Evolutionary conservation across 2,797 vertebrate species (phyloP).

Genomic region (Eulemur rubriventer): DNA sequence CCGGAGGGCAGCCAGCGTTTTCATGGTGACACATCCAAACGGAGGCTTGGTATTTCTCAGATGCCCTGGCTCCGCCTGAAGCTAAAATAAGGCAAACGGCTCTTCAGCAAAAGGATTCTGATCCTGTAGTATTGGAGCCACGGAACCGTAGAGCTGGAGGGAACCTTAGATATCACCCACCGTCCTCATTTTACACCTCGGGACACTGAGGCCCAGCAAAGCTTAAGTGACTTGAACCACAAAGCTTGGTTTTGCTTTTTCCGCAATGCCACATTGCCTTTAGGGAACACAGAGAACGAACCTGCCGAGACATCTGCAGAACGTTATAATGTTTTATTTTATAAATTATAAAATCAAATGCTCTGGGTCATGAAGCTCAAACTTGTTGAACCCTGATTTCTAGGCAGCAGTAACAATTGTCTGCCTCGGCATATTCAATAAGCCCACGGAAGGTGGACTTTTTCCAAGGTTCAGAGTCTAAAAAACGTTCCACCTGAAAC

Average conservation of each 20-base stretch:
- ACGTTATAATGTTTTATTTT: background rate
- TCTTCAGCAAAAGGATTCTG: conserved; percentile 11
- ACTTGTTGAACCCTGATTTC: background rate
- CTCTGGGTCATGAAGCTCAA: background rate
- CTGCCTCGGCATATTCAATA: background rate
- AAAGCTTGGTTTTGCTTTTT: background rate
- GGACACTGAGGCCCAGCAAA: background rate
- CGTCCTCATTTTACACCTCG: background rate
- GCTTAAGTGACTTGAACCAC: background rate
- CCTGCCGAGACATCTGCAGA: background rate
- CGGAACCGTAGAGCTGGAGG: background rate
- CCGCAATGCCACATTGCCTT: background rate
- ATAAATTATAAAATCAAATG: background rate
- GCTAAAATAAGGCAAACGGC: background rate
- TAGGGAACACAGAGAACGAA: background rate
- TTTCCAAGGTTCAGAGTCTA: conserved; percentile 40
- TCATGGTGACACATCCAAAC: conserved; percentile 51
- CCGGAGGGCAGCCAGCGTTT: conserved; percentile 58
- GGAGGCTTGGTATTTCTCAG: conserved; percentile 50
- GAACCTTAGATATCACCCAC: background rate
- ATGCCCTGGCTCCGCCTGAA: conserved; percentile 6
- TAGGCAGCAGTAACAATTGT: background rate
- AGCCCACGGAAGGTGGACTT: conserved; percentile 18
- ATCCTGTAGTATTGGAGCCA: background rate
- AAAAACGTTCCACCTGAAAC: conserved; percentile 24